Base-by-base conservation (phyloP, 2,113 vertebrate genomes). In the Upupa epops region DNA sequence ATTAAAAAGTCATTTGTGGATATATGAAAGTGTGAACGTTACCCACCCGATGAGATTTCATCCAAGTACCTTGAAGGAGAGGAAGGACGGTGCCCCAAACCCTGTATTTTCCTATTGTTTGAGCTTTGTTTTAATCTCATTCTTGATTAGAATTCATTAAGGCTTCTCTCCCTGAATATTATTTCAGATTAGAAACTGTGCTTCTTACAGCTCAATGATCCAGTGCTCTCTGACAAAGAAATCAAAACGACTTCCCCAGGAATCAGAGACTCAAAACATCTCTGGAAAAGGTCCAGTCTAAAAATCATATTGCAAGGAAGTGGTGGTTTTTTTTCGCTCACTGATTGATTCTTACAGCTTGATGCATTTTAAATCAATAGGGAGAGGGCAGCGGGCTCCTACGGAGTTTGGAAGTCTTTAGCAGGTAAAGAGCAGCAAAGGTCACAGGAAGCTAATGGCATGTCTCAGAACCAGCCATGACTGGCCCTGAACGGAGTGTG, bases 101-200 rank as follows among this genome's bases (percentile, higher is more conserved):
- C 93, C 40, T 92, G 80, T 58, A 82, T 89, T 80, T 93, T 72
- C 40, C 40, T 89, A 92, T 80, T 94, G 46, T 66, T 78, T 77
- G 73, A 91, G 55, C 51, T 95, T 96, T 96, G 94, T 93, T 92
- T 78, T 84, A 93, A 91, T 88, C 56, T 83, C 2, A 11, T 87
- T 81, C 69, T 94, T 87, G 36, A 86, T 91, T 61, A 69, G 85
- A 46, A 83, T 92, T 89, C 93, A 86, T 93, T 95, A 96, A 86
- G 74, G 34, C 9, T 73, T 92, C 45, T 58, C 8, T 93, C 85
- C 56, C 59, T 75, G n/a, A 81, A 65, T 70, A 83, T 68, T 80
- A 74, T 66, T 68, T 92, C 17, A 70, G 74, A 72, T 83, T 88
- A 92, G 45, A 83, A 77, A 71, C 76, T n/a, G 12, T 65, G 34